Percentiles rank a stretch among this genome's conserved stretches.
These are phyloP conservation scores for Noctua fimbriata DNA, from an alignment of 2,888 invertebrate species.

Conservation along the genomic window DNA sequence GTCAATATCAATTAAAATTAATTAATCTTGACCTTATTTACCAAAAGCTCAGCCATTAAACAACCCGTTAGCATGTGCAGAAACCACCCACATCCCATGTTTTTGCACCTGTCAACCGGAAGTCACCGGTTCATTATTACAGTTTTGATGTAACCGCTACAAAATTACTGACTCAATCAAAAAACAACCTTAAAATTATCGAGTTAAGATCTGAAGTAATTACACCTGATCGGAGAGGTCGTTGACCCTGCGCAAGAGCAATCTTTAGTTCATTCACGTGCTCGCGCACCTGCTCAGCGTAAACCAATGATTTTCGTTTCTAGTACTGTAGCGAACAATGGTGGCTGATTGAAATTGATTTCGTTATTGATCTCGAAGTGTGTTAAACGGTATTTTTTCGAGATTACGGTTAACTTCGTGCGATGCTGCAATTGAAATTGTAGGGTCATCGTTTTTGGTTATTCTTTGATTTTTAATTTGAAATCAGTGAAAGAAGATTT, in stretches of 20 bases:
- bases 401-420: conserved; percentile 44
- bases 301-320: conserved; percentile 61
- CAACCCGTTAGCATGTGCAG: conserved; percentile 45
- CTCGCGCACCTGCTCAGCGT: conserved; percentile 61
- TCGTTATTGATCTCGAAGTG: conserved; percentile 32
- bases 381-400: conserved; percentile 53
- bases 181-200: conserved; percentile 54
- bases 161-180: conserved; percentile 17
- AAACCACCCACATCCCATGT: conserved; percentile 54
- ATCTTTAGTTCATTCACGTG: conserved; percentile 73
- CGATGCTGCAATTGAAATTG: conserved; percentile 36
- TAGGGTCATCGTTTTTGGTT: conserved; percentile 9
- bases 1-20: conserved; percentile 5
- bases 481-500: neutral
- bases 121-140: conserved; percentile 57
- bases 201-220: conserved; percentile 50
- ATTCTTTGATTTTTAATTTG: conserved; percentile 7
- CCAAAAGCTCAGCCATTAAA: conserved; percentile 20
- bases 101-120: conserved; percentile 65
- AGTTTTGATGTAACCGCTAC: conserved; percentile 61
- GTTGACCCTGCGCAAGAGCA: conserved; percentile 73
- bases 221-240: conserved; percentile 62
- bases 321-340: conserved; percentile 62
- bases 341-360: conserved; percentile 52
- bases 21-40: conserved; percentile 30